phyloP scores from a whole-genome alignment of 2,797 vertebrate species.

The Agapornis canus region DNA sequence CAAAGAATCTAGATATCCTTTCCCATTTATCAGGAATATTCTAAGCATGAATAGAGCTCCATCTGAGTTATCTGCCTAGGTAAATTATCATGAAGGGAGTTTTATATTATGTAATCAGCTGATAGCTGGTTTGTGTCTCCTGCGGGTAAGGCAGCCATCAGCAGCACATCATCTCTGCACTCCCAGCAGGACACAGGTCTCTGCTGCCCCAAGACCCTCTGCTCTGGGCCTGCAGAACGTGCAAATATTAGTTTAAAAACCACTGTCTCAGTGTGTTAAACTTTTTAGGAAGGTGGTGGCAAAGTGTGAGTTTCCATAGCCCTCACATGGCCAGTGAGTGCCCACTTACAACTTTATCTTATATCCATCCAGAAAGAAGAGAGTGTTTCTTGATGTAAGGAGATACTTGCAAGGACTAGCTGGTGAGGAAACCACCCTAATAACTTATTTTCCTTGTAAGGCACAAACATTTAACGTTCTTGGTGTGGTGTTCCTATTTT shows the following conservation, averaged over 20 bases:
- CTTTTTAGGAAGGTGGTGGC: background rate
- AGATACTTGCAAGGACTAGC: background rate
- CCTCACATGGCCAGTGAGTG: background rate
- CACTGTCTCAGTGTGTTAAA: background rate
- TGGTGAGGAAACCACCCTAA: background rate
- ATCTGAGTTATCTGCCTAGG: background rate
- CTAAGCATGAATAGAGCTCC: background rate
- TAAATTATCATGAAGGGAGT: background rate
- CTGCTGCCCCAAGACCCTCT: background rate
- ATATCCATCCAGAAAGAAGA: background rate
- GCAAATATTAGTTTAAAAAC: background rate
- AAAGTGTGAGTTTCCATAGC: background rate
- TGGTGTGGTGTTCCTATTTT: background rate
- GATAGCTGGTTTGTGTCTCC: background rate
- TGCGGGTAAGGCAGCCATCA: background rate
- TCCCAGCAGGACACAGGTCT: background rate
- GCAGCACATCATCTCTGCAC: background rate
- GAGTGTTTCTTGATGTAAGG: background rate
- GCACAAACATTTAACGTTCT: background rate
- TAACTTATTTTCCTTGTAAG: background rate
- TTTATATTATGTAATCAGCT: background rate
- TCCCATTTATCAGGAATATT: background rate
- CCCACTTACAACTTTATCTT: background rate
- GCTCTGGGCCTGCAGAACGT: background rate
- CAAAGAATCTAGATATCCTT: background rate